Evolutionary conservation across 2,797 vertebrate species (phyloP), one percentile per base, ranked within the genome.

Genomic region (Neomorphus geoffroyi): DNA sequence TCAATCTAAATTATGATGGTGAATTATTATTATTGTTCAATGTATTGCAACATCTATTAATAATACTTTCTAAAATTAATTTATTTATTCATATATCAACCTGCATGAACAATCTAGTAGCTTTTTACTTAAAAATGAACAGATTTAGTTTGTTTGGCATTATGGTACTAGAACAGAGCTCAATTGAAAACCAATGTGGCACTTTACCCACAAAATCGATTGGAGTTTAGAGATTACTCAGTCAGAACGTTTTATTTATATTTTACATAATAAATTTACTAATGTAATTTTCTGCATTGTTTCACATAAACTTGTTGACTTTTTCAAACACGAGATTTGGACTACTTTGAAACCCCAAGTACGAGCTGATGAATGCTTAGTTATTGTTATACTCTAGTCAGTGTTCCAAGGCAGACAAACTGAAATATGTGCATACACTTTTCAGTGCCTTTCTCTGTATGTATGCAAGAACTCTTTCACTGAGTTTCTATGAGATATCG

Each of bases 241-340:
- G 62, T 53, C 61, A 88, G 54, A 73, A 75, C 41, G 77, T 33
- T 86, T 75, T 61, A 85, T 90, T 91, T 53, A 67, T 87, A 85
- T 43, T 85, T 81, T 67, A 84, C 33, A 66, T 65, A 43, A 69
- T 33, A 83, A 88, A 75, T 79, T 90, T 62, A 90, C 67, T 22
- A 45, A 65, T 45, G 28, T 69, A 90, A 75, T 91, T 91, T 96
- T 90, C 71, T 84, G 64, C n/a, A 35, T 57, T 89, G 56, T 75
- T 92, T 88, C 90, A 87, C 48, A 82, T 60, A 60, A n/a, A 28
- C 13, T 35, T 73, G 88, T 89, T 90, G 48, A 39, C 30, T 60
- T 62, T 92, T 82, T 69, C 23, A 88, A 70, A 57, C 45, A 88
- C 22, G 75, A 65, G 30, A 74, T 71, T 30, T 80, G 41, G 35